Evolutionary conservation across 2,113 vertebrate genomes (phyloP).

Genomic region (Azemiops feae): DNA sequence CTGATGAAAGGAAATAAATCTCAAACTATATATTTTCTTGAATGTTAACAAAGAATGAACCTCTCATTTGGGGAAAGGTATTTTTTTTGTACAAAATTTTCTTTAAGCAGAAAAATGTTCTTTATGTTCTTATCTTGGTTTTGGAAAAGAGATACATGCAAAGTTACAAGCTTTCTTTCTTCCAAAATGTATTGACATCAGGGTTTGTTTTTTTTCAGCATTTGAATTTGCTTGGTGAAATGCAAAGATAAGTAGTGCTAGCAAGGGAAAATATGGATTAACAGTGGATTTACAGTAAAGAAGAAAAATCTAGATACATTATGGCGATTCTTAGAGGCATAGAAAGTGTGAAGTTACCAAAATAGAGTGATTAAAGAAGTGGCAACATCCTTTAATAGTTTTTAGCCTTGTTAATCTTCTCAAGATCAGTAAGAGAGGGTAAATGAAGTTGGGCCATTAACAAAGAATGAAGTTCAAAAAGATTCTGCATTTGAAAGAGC

Average conservation of each 20-base stretch:
- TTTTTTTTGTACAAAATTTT: constrained; percentile 19
- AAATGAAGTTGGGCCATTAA: neutral
- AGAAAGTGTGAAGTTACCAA: constrained; percentile 46
- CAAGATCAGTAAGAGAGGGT: constrained; percentile 31
- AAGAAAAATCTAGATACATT: neutral
- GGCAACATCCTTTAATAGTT: constrained; percentile 53
- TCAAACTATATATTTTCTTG: neutral
- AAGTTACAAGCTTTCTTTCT: neutral
- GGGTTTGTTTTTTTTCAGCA: neutral
- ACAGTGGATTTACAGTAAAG: neutral
- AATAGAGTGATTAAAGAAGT: constrained; percentile 47
- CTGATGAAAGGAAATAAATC: neutral
- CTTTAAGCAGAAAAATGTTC: neutral
- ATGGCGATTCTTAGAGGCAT: neutral
- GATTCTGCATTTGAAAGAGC: constrained; percentile 9
- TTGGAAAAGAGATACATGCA: neutral
- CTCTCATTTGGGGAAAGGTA: neutral
- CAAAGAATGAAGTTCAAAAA: constrained; percentile 9
- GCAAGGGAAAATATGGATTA: neutral
- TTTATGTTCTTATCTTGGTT: neutral
- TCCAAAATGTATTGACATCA: neutral
- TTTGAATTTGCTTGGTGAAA: neutral
- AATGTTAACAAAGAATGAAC: constrained; percentile 4
- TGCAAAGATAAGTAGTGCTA: neutral
- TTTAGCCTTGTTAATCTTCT: constrained; percentile 27